A percentile compares a stretch with the other conserved stretches of the same genome.
These are phyloP conservation scores for Sesia bembeciformis DNA, from an alignment of 2,888 invertebrate genomes.

Conservation along the genomic window DNA sequence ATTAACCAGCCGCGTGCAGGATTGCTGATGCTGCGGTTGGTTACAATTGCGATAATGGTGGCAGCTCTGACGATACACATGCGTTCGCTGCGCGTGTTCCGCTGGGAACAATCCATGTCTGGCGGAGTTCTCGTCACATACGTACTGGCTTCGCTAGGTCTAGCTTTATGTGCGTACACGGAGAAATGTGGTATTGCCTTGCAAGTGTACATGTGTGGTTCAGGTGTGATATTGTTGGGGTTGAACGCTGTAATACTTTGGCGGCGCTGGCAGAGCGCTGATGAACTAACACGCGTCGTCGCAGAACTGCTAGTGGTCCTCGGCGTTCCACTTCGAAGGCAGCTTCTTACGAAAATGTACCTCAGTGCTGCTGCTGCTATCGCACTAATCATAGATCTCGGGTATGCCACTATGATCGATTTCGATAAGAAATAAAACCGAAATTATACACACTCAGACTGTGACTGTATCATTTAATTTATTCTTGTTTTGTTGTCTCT, in stretches of 20 bases:
- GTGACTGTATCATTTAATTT: too few species aligned
- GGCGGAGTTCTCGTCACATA: slow-evolving; percentile 48
- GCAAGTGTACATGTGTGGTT: slow-evolving; percentile 36
- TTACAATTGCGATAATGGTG: slow-evolving; percentile 23
- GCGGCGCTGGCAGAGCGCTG: slow-evolving; percentile 32
- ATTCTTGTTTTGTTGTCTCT: too few species aligned
- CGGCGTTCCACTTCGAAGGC: slow-evolving; percentile 34
- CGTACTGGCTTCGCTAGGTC: slow-evolving; percentile 23
- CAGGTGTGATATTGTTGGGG: slow-evolving; percentile 28
- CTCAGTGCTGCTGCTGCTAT: slow-evolving; percentile 23
- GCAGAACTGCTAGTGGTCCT: slow-evolving; percentile 36
- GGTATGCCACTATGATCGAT: neutral
- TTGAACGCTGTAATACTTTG: slow-evolving; percentile 35
- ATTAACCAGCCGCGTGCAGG: slow-evolving; percentile 1
- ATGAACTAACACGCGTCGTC: slow-evolving; percentile 33
- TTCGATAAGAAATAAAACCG: too few species aligned
- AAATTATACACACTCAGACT: too few species aligned
- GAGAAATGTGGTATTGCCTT: slow-evolving; percentile 17
- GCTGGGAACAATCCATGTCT: slow-evolving; percentile 47
- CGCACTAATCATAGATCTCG: slow-evolving; percentile 16
- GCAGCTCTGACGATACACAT: slow-evolving; percentile 32
- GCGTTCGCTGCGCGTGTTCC: slow-evolving; percentile 38
- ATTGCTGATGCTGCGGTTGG: slow-evolving; percentile 24
- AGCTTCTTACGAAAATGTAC: slow-evolving; percentile 28
- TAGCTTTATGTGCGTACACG: slow-evolving; percentile 28